These are phyloP conservation scores for Sesamia nonagrioides DNA, from an alignment of 1,140 invertebrate species.

Conservation along the genomic window DNA sequence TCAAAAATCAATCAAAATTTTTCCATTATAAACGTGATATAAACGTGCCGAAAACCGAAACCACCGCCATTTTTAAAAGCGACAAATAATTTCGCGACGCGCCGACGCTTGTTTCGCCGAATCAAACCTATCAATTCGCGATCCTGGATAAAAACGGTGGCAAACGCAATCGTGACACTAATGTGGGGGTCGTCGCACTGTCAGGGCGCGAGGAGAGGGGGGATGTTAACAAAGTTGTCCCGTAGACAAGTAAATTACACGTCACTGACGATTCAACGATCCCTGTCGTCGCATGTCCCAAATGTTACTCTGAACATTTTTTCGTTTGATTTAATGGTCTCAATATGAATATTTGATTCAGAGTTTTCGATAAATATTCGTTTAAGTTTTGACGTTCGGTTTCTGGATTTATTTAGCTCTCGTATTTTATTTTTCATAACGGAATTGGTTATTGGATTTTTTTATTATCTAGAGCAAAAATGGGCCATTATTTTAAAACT, in stretches of 20 bases:
- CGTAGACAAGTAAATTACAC: conserved; percentile 33
- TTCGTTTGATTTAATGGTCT: conserved; percentile 3
- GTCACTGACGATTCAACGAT: conserved; percentile 13
- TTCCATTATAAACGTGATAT: background rate
- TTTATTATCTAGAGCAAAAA: conserved; percentile 1
- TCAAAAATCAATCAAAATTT: too few relatives aligned
- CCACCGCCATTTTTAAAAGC: background rate
- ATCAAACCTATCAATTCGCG: conserved; percentile 24
- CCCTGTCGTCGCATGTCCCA: conserved; percentile 25
- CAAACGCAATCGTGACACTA: conserved; percentile 12
- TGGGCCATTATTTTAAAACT: background rate
- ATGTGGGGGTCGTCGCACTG: conserved; percentile 28
- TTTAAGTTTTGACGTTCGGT: background rate
- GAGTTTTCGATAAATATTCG: background rate
- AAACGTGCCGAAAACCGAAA: background rate
- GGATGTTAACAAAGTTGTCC: conserved; percentile 26
- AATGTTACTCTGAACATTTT: conserved; percentile 1
- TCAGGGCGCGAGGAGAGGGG: background rate
- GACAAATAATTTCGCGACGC: background rate
- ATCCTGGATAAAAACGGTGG: conserved; percentile 20
- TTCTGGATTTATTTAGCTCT: conserved; percentile 7
- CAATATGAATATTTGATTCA: conserved; percentile 17
- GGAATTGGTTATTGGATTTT: background rate
- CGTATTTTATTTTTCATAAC: background rate
- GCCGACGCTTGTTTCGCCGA: background rate